Conservation (phyloP, 92 coral and sea anemone genomes). For the Plumapathes pennacea region DNA sequence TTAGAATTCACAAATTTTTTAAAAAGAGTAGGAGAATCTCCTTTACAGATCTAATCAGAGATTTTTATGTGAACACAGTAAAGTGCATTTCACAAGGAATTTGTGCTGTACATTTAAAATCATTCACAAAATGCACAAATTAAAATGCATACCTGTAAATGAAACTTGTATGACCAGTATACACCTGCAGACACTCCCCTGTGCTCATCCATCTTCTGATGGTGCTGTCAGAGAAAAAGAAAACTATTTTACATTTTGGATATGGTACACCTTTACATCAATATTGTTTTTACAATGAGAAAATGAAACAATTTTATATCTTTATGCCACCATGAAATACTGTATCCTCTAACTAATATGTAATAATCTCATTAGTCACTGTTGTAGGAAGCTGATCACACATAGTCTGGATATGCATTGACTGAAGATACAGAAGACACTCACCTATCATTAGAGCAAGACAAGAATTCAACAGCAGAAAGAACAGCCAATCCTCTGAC, state of each 20-base stretch:
- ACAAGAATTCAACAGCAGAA: constrained; percentile 80
- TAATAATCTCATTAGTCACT: not conserved
- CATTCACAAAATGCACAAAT: no score
- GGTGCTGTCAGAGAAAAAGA: constrained; percentile 47
- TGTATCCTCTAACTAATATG: not conserved
- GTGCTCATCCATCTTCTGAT: constrained; percentile 89
- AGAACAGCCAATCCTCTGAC: constrained; percentile 89
- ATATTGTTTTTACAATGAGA: no score
- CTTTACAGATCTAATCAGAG: no score
- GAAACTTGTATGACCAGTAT: constrained; percentile 89
- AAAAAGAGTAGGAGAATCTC: no score
- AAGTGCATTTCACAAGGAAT: no score
- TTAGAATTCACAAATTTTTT: no score
- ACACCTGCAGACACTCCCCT: constrained; percentile 88
- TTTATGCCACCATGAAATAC: no score
- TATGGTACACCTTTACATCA: no score
- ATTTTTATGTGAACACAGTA: no score
- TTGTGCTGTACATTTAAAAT: no score
- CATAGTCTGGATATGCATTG: not conserved
- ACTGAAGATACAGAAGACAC: not conserved
- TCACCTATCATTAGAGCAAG: constrained; percentile 96
- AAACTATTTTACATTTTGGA: not conserved
- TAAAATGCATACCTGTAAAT: constrained; percentile 99
- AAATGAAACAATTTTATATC: no score
- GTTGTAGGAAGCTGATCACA: not conserved